Evolutionary conservation across 2,888 invertebrate genomes (phyloP).

Genomic region (Dynastes hyllus): DNA sequence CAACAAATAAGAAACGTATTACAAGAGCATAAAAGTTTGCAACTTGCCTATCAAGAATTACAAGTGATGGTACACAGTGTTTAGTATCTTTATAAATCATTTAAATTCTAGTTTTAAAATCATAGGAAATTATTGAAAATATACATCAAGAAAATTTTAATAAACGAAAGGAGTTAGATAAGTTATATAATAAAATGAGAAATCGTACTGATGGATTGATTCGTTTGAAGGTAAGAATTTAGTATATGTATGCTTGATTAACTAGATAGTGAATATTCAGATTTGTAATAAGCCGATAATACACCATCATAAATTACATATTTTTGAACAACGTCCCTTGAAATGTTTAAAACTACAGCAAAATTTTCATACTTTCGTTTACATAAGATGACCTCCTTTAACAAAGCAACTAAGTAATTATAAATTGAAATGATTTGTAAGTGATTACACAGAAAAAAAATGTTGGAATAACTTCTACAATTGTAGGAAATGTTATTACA

Average conservation of each 20-base stretch:
- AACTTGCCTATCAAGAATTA: conserved; percentile 74
- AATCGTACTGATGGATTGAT: conserved; percentile 76
- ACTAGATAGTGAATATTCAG: neutral
- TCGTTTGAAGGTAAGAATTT: conserved; percentile 73
- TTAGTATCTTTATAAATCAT: neutral
- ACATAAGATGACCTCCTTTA: too few relatives aligned
- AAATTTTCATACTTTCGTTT: too few relatives aligned
- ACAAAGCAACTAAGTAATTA: too few relatives aligned
- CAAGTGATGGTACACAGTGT: conserved; percentile 65
- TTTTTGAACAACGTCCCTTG: too few relatives aligned
- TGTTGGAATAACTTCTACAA: too few relatives aligned
- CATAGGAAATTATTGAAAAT: conserved; percentile 76
- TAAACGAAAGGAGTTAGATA: conserved; percentile 77
- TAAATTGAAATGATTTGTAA: too few relatives aligned
- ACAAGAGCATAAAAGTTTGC: conserved; percentile 75
- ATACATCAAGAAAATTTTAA: conserved; percentile 78
- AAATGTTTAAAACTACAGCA: too few relatives aligned
- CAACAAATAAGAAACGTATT: conserved; percentile 76
- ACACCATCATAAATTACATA: too few relatives aligned
- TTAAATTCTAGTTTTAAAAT: conserved; percentile 51
- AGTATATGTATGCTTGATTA: conserved; percentile 14
- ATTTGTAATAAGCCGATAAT: neutral
- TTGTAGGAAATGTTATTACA: too few relatives aligned
- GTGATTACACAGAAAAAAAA: too few relatives aligned
- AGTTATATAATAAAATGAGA: conserved; percentile 75